phyloP scores from a whole-genome alignment of 2,888 invertebrate species.

The Caenorhabditis sp. region DNA sequence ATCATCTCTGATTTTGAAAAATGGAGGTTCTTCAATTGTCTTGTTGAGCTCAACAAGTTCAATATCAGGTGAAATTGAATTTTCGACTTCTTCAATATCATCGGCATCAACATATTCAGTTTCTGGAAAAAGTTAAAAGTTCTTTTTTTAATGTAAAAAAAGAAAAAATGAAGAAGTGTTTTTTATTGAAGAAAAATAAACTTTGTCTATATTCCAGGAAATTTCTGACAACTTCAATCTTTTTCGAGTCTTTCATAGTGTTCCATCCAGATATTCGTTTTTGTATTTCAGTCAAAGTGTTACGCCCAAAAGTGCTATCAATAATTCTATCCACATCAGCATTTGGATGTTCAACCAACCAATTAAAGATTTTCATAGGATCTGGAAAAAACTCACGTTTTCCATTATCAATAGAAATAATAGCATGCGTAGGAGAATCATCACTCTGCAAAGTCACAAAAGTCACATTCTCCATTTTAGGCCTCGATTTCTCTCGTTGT shows the following conservation, averaged over 20 bases:
- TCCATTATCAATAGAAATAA: not conserved
- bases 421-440: slow-evolving; percentile 26
- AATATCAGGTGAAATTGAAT: slow-evolving; percentile 23
- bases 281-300: slow-evolving; percentile 47
- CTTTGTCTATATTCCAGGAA: slow-evolving; percentile 45
- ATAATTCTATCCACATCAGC: slow-evolving; percentile 61
- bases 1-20: slow-evolving; percentile 25
- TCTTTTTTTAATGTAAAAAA: not conserved
- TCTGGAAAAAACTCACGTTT: slow-evolving; percentile 52
- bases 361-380: slow-evolving; percentile 65
- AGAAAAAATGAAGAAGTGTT: too few relatives aligned
- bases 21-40: slow-evolving; percentile 28
- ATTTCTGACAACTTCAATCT: slow-evolving; percentile 47
- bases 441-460: slow-evolving; percentile 27
- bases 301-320: slow-evolving; percentile 52
- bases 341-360: slow-evolving; percentile 49
- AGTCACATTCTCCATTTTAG: slow-evolving; percentile 10
- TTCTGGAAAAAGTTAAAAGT: slow-evolving; percentile 5
- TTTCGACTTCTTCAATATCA: slow-evolving; percentile 19
- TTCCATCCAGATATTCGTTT: slow-evolving; percentile 57
- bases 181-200: slow-evolving; percentile 2
- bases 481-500: not conserved
- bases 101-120: slow-evolving; percentile 13
- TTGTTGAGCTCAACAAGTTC: slow-evolving; percentile 22
- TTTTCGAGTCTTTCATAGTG: slow-evolving; percentile 43